These are phyloP conservation scores for Danio choprae DNA, from an alignment of 2,797 vertebrate species.

Conservation along the genomic window DNA sequence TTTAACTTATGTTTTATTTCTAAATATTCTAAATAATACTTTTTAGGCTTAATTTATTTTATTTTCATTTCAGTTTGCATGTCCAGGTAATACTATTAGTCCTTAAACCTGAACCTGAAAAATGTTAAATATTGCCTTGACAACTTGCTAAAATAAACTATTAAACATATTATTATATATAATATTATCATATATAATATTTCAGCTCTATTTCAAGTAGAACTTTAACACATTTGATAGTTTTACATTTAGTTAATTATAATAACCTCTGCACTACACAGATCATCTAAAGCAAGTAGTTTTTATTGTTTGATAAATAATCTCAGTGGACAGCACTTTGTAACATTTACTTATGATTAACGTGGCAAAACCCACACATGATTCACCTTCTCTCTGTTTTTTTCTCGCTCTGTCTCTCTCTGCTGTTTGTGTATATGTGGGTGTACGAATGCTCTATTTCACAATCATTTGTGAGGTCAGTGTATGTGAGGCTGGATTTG, in stretches of 20 bases:
- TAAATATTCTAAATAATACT: neutral
- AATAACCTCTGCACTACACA: neutral
- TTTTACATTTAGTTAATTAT: neutral
- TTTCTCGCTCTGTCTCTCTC: neutral
- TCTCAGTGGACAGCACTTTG: neutral
- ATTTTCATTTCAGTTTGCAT: neutral
- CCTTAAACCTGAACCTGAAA: neutral
- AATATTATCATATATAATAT: neutral
- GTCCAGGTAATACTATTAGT: neutral
- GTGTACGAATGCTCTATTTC: slow-evolving; percentile 7
- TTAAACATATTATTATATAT: too few relatives aligned
- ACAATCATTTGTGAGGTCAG: slow-evolving; percentile 33
- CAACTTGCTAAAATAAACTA: neutral
- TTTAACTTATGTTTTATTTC: too few relatives aligned
- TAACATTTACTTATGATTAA: neutral
- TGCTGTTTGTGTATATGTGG: slow-evolving; percentile 15
- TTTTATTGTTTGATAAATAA: neutral
- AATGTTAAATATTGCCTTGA: neutral
- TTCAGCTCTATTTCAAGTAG: slow-evolving; percentile 6
- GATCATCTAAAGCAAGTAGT: neutral
- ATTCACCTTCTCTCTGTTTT: neutral
- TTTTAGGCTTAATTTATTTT: too few relatives aligned
- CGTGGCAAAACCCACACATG: slow-evolving; percentile 12
- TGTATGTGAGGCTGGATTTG: neutral
- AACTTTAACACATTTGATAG: neutral